These are phyloP conservation scores for Hipposideros larvatus DNA, from an alignment of 2,797 vertebrate species.

Conservation along the genomic window DNA sequence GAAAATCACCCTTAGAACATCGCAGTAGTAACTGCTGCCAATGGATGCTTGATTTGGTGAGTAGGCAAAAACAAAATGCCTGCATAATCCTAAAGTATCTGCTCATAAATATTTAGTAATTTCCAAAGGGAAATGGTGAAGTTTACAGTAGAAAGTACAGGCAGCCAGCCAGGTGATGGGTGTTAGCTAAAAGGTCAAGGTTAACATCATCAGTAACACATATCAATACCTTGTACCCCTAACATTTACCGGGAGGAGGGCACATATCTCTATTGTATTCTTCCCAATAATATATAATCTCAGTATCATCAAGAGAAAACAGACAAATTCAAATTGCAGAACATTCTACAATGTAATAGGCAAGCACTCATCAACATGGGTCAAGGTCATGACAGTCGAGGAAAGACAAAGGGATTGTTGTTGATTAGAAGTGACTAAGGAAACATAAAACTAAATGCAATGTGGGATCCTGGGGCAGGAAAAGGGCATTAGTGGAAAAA, in stretches of 20 bases:
- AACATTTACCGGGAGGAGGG: background rate
- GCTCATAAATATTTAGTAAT: background rate
- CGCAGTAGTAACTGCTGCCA: background rate
- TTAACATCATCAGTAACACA: background rate
- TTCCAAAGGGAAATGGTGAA: background rate
- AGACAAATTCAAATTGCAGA: constrained; percentile 6
- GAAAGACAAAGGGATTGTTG: background rate
- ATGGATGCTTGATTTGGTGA: background rate
- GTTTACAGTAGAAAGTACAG: background rate
- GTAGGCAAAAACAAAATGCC: background rate
- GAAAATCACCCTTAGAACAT: background rate
- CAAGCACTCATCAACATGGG: background rate
- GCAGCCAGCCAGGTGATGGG: background rate
- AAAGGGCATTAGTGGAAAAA: background rate
- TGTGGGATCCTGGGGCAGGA: background rate
- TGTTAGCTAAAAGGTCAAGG: background rate
- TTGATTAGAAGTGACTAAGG: background rate
- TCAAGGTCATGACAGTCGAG: constrained; percentile 2
- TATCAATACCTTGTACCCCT: background rate
- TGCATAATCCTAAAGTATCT: background rate
- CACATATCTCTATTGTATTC: background rate
- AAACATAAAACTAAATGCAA: constrained; percentile 34
- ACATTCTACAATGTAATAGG: background rate
- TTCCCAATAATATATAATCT: background rate
- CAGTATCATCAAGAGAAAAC: background rate